Conservation (phyloP, 1,140 invertebrate species). For the Cotesia typhae region DNA sequence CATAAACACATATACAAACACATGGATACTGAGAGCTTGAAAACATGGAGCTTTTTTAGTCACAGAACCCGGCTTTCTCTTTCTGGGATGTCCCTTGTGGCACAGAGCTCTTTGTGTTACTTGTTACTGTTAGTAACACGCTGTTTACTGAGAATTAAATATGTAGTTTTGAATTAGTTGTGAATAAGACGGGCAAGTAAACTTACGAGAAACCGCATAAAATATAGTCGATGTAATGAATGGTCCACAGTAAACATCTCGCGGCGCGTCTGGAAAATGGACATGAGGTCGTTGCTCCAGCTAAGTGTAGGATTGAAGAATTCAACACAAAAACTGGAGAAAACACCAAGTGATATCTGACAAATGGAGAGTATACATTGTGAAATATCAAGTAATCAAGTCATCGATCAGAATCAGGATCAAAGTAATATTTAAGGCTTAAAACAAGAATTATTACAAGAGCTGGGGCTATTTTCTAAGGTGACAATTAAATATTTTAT, state of each 20-base stretch:
- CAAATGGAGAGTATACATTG: too few species aligned
- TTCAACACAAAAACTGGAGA: neutral
- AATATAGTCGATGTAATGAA: conserved; percentile 21
- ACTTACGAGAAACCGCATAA: conserved; percentile 5
- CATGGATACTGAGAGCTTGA: neutral
- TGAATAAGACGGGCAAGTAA: conserved; percentile 43
- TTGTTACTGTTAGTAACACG: conserved; percentile 49
- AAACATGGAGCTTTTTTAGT: neutral
- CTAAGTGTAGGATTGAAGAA: neutral
- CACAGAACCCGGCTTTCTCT: neutral
- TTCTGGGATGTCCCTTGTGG: conserved; percentile 19
- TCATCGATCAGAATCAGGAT: too few species aligned
- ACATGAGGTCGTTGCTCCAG: conserved; percentile 20
- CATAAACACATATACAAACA: too few species aligned
- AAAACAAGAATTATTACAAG: too few species aligned
- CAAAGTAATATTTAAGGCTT: too few species aligned
- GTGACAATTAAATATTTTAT: too few species aligned
- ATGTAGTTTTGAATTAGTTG: conserved; percentile 63
- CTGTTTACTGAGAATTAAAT: conserved; percentile 62
- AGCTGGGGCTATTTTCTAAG: too few species aligned
- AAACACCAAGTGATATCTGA: too few species aligned
- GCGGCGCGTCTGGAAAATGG: neutral
- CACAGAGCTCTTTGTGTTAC: conserved; percentile 48
- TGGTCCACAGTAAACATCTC: conserved; percentile 7
- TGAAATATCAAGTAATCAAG: too few species aligned